These are phyloP conservation scores for Drosophila quadrilineata DNA, from an alignment of 1,140 invertebrate species.

Conservation along the genomic window DNA sequence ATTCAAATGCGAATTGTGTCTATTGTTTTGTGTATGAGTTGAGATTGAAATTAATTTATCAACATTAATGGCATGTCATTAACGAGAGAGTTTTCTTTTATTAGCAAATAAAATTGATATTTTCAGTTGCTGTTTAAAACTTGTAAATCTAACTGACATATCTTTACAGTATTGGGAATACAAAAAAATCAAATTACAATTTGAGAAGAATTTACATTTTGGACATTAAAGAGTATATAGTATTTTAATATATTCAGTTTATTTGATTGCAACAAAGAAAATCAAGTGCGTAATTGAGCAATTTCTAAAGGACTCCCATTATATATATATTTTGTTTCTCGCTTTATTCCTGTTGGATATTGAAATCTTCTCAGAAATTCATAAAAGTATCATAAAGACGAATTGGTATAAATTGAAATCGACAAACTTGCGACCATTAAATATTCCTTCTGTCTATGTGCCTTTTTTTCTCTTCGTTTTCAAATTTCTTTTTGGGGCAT, in stretches of 20 bases:
- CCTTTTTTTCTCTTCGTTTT: not conserved
- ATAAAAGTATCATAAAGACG: constrained; percentile 22
- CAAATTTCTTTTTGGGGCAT: constrained; percentile 14
- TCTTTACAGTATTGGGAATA: too few relatives aligned
- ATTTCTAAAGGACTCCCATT: not conserved
- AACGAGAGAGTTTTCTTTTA: not conserved
- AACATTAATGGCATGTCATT: constrained; percentile 8
- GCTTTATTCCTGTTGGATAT: not conserved
- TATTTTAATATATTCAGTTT: too few relatives aligned
- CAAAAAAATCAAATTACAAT: too few relatives aligned
- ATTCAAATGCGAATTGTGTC: not conserved
- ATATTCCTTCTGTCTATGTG: constrained; percentile 8
- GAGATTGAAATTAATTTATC: constrained; percentile 28
- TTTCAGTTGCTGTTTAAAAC: not conserved
- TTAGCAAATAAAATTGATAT: not conserved
- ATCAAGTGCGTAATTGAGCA: constrained; percentile 5
- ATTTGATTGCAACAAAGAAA: too few relatives aligned
- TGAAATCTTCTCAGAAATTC: constrained; percentile 4
- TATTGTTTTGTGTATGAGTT: constrained; percentile 22
- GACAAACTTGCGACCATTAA: constrained; percentile 19
- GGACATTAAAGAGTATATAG: too few relatives aligned
- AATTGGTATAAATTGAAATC: constrained; percentile 24
- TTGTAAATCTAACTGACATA: too few relatives aligned
- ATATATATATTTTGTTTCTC: too few relatives aligned
- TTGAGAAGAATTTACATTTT: too few relatives aligned